Evolutionary conservation across 2,888 invertebrate species (phyloP), one percentile per base, ranked within the genome.

Genomic region (Pachliopta kotzebuea): DNA sequence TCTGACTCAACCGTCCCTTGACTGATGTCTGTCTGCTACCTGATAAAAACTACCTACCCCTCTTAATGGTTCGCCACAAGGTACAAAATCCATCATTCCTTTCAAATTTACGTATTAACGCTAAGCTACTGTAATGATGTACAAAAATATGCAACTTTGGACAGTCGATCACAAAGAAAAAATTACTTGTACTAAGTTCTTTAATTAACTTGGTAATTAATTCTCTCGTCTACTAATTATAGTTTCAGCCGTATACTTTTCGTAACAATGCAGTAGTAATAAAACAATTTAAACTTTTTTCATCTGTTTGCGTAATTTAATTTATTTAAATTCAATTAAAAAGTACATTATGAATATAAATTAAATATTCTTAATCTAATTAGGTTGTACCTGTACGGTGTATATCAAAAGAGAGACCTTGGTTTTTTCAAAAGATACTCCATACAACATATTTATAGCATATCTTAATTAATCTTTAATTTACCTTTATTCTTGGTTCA

Each of bases 1-100:
- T 73, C 76, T 84, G 85, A 86, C 80, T 86, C 87, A 86, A 71
- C 70, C 74, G 72, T 74, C 75, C 74, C 78, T 74, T 83, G 85
- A 82, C 81, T 82, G 85, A 86, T 84, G 83, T 74, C 79, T 82
- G 81, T 76, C 82, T 78, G 78, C 83, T 83, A 84, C 83, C 83
- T 84, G 86, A 85, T 83, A 81, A 79, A 74, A 70, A 68, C 74
- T 72, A 74, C 73, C 74, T 77, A 71, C 42, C 59, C 61, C 69
- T 69, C 68, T 72, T 76, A 76, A 75, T 75, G 70, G 73, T 64
- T 70, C 68, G 65, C 66, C 67, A 70, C 74, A 73, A 70, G 67
- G 74, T 74, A 73, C 60, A 73, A 72, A 79, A 67, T 71, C 50
- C 60, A 26, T 42, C 18, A 56, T 56, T 42, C 60, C 20, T 55